Evolutionary conservation across 2,888 invertebrate genomes (phyloP).

Genomic region (Drymonia ruficornis): DNA sequence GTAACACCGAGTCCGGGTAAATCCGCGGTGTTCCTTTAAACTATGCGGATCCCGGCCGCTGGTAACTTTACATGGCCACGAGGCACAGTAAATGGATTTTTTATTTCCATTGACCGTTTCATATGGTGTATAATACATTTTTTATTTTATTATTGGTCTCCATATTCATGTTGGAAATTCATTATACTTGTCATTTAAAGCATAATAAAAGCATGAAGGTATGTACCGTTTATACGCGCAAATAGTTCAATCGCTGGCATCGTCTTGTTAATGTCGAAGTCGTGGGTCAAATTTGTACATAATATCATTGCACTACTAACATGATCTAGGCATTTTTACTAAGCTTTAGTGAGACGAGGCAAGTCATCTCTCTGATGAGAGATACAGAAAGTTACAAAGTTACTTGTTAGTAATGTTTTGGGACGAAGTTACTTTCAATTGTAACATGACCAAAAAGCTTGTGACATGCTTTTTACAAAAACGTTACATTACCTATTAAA

Average conservation of each 20-base stretch:
- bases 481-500: no score
- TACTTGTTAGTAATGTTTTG: no score
- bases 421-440: no score
- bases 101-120: conserved; percentile 52
- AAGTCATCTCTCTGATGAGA: no score
- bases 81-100: conserved; percentile 58
- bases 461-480: no score
- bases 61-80: conserved; percentile 52
- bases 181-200: background rate
- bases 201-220: background rate
- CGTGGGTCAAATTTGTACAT: no score
- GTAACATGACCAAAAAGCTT: no score
- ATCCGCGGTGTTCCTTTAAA: conserved; percentile 34
- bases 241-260: background rate
- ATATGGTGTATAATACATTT: conserved; percentile 23
- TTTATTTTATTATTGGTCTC: conserved; percentile 6
- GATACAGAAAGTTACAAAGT: no score
- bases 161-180: background rate
- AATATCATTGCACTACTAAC: background rate
- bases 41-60: conserved; percentile 38
- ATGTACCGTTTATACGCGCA: background rate
- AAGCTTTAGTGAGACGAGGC: conserved; percentile 23
- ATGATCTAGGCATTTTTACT: conserved; percentile 11
- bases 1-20: conserved; percentile 20
- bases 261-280: background rate